Conservation (phyloP, 1,140 invertebrate species). For the Rhynchophorus ferrugineus region DNA sequence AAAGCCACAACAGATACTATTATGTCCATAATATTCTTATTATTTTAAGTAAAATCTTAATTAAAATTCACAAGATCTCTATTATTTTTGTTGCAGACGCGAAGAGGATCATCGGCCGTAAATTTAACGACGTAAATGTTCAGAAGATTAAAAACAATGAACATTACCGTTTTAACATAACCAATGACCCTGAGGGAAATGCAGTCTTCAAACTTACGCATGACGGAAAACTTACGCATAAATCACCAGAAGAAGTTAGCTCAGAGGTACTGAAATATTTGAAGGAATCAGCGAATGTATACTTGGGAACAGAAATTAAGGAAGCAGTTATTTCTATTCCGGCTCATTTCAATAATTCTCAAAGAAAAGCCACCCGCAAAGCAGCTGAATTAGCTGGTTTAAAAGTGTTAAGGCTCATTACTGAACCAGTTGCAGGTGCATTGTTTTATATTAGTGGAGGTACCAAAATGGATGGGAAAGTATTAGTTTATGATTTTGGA, state of each 20-base stretch:
- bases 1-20: too few relatives aligned
- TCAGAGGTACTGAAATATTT: neutral
- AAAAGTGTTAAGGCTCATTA: constrained; percentile 54
- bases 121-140: neutral
- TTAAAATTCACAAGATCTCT: too few relatives aligned
- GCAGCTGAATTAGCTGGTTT: constrained; percentile 44
- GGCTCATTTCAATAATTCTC: constrained; percentile 18
- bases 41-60: too few relatives aligned
- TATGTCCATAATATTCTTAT: too few relatives aligned
- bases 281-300: neutral
- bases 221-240: neutral
- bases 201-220: neutral
- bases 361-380: constrained; percentile 14
- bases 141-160: neutral
- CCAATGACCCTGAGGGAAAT: neutral
- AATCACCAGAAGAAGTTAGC: neutral
- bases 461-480: constrained; percentile 35
- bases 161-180: neutral
- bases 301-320: neutral
- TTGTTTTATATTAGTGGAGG: constrained; percentile 47
- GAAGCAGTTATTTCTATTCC: constrained; percentile 16
- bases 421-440: constrained; percentile 62
- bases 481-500: constrained; percentile 52
- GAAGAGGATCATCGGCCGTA: neutral
- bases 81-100: neutral